Percentiles rank a stretch among this genome's conserved stretches.
phyloP scores from a whole-genome alignment of 2,797 vertebrate genomes.

The Intellagama lesueurii region DNA sequence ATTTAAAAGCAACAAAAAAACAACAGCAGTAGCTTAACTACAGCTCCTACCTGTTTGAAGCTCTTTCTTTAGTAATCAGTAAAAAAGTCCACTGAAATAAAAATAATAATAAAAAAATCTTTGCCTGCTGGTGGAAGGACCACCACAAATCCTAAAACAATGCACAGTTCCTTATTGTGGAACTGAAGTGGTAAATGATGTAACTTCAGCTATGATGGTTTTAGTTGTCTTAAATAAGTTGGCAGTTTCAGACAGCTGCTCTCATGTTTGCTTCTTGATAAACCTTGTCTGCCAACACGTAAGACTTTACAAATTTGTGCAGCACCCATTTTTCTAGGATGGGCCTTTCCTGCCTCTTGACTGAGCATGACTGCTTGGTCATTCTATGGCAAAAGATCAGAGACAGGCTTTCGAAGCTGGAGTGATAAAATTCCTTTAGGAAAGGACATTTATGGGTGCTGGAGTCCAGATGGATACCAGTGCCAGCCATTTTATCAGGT shows the following conservation, averaged over 20 bases:
- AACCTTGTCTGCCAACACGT: rapidly evolving
- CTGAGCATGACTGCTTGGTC: constrained; percentile 24
- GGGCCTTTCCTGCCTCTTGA: neutral
- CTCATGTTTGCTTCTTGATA: neutral
- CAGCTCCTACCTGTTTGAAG: neutral
- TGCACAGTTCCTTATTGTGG: neutral
- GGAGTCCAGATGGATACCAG: constrained; percentile 29
- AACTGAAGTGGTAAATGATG: neutral
- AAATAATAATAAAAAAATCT: neutral
- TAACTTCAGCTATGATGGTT: neutral
- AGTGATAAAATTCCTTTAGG: constrained; percentile 17
- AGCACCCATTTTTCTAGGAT: neutral
- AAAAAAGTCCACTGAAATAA: neutral
- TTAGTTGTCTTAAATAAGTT: rapidly evolving
- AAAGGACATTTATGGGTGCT: neutral
- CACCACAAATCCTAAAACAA: neutral
- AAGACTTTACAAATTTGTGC: neutral
- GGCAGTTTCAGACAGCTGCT: rapidly evolving
- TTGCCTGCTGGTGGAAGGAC: neutral
- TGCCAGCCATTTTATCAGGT: constrained; percentile 35
- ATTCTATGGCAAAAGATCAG: constrained; percentile 37
- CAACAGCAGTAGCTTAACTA: neutral
- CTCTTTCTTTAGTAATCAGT: neutral
- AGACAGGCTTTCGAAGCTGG: constrained; percentile 18
- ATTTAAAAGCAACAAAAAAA: neutral